Evolutionary conservation across 2,113 vertebrate species (phyloP), one percentile per base, ranked within the genome.

Genomic region (Istiophorus platypterus): DNA sequence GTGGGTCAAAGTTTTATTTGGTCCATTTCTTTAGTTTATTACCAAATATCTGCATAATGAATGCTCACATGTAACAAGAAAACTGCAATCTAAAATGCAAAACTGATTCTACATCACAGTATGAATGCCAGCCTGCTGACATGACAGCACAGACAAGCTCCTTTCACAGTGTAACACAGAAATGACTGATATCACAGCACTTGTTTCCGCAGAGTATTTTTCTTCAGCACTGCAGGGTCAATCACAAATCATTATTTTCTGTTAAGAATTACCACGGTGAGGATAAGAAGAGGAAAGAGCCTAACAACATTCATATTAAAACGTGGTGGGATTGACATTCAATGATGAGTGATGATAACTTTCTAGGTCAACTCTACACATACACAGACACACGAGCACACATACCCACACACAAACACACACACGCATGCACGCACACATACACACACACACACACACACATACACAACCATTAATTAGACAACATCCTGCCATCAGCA

Each of bases 381-480:
- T n/a, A n/a, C n/a, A n/a, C n/a, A 34, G 3, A 34, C 31, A 34
- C 31, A 34, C 31, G 6, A 3, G 6, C 31, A 37, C 77, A 42
- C 66, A 80, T 58, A 27, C 68, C 51, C 61, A 31, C 51, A 47
- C 39, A 34, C 26, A 64, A 4, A 76, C 51, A 64, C 39, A 63
- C 64, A 54, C 39, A 47, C 29, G 59, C 5, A 77, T 45, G 61
- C 42, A 64, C 66, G 37, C 63, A 69, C 59, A 18, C 45, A 42
- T 41, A 64, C 57, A 56, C 72, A 61, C 51, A 72, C 71, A 56
- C 51, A 24, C 45, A 61, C 51, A 72, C 45, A 56, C 51, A 24
- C 56, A 80, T 47, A 52, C 26, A n/a, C 61, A 77, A 24, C 56
- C 89, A 89, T 91, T 93, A 92, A 94, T 93, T 90, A 92, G 88